These are phyloP conservation scores for Tadarida brasiliensis DNA, from an alignment of 2,797 vertebrate species.

Conservation along the genomic window DNA sequence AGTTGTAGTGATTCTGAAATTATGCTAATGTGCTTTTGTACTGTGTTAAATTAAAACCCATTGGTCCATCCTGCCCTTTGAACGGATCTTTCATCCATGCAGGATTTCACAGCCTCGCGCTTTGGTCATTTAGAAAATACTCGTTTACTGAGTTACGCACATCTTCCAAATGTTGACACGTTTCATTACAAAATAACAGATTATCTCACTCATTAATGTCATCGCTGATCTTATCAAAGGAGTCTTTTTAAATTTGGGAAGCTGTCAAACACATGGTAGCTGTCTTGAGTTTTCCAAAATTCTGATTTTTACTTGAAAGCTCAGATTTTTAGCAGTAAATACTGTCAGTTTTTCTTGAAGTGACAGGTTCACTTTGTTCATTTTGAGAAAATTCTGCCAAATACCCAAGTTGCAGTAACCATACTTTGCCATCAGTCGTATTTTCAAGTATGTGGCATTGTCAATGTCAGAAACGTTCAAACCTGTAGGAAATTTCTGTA, in stretches of 20 bases:
- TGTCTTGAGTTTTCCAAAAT: not conserved
- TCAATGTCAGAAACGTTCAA: not conserved
- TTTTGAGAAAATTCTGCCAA: not conserved
- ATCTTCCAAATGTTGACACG: not conserved
- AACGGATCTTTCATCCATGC: not conserved
- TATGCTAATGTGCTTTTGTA: not conserved
- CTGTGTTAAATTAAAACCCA: not conserved
- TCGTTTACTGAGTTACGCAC: not conserved
- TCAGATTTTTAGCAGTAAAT: not conserved
- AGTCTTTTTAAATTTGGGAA: not conserved
- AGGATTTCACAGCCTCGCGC: not conserved
- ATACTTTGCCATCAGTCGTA: not conserved
- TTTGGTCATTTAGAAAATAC: not conserved
- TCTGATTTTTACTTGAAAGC: slow-evolving; percentile 25
- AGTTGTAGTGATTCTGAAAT: not conserved
- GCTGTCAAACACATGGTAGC: not conserved
- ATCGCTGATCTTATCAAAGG: not conserved
- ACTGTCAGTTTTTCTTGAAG: not conserved
- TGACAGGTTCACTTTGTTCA: not conserved
- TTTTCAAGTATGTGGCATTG: not conserved
- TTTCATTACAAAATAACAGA: not conserved
- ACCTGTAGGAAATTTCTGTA: not conserved
- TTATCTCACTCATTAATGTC: not conserved
- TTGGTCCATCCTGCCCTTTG: not conserved
- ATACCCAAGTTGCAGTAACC: not conserved